These are phyloP conservation scores for Drosophila antonietae DNA, from an alignment of 2,888 invertebrate genomes.

Conservation along the genomic window DNA sequence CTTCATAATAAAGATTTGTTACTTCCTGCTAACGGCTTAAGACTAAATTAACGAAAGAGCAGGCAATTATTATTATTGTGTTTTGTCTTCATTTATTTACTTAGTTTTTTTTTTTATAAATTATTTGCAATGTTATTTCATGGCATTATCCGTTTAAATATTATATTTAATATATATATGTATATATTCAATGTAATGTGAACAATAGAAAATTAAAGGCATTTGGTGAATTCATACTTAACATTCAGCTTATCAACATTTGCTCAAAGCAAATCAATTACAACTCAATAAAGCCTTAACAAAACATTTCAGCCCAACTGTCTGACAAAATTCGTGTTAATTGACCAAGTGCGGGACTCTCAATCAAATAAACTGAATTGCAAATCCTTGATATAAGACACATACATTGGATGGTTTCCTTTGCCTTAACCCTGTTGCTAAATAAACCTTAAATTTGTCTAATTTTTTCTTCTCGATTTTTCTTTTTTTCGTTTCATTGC, in stretches of 20 bases:
- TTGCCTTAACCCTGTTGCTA: slow-evolving; percentile 14
- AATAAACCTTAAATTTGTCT: background rate
- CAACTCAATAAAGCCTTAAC: slow-evolving; percentile 58
- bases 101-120: background rate
- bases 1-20: background rate
- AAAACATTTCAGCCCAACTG: slow-evolving; percentile 16
- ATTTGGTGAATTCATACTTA: slow-evolving; percentile 62
- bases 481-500: background rate
- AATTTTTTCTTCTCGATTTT: background rate
- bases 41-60: background rate
- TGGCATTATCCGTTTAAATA: slow-evolving; percentile 19
- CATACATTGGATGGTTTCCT: slow-evolving; percentile 13
- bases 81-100: background rate
- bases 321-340: slow-evolving; percentile 3
- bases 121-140: slow-evolving; percentile 5
- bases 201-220: slow-evolving; percentile 68
- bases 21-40: background rate
- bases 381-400: slow-evolving; percentile 38
- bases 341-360: slow-evolving; percentile 1
- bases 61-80: background rate
- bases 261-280: slow-evolving; percentile 38
- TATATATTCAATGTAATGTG: slow-evolving; percentile 36
- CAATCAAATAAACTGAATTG: slow-evolving; percentile 19
- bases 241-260: slow-evolving; percentile 23
- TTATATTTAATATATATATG: background rate